Evolutionary conservation across 2,797 vertebrate species (phyloP), one percentile per base, ranked within the genome.

Genomic region (Tapera naevia): DNA sequence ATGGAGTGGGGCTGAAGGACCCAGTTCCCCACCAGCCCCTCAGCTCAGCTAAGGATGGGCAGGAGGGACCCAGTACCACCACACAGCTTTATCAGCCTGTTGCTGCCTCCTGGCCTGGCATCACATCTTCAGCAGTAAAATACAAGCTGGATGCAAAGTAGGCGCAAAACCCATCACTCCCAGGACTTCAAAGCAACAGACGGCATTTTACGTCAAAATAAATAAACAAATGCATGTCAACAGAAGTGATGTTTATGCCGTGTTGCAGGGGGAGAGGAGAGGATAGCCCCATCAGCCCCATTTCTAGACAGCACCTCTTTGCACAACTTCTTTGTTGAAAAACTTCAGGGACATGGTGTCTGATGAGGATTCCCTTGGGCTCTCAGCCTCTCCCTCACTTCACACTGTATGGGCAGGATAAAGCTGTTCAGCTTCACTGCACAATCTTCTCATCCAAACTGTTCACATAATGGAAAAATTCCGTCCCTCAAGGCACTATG

Each of bases 331-430:
- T 94, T 93, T 96, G 89, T 71, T 89, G 83, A 51, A 70, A 91
- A 94, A 90, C 86, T 94, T 94, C 48, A 71, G 91, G 91, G 86
- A 94, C 88, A 69, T 0, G 0, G 64, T 60, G 78, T 88, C 82
- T 93, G 70, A 46, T 11, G 32, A 88, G 88, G 89, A 93, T 93
- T 93, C 95, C 95, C 96, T 81, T 4, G 0, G 94, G 95, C 95
- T 88, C 30, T 74, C 60, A 71, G 83, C 88, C 96, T 96, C 91
- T 96, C 95, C 93, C 91, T 96, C 10, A 2, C 83, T 88, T 95
- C 95, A 32, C 64, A 30, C 89, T 96, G 91, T 93, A 95, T 95
- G 95, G 94, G 94, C 95, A 96, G 92, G 95, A 96, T 94, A 96
- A 95, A 96, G 94, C 95, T 94, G 96, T 91, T 95, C 95, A 80